Base-by-base conservation (phyloP, 2,888 invertebrate species). In the Caenorhabditis virilis region DNA sequence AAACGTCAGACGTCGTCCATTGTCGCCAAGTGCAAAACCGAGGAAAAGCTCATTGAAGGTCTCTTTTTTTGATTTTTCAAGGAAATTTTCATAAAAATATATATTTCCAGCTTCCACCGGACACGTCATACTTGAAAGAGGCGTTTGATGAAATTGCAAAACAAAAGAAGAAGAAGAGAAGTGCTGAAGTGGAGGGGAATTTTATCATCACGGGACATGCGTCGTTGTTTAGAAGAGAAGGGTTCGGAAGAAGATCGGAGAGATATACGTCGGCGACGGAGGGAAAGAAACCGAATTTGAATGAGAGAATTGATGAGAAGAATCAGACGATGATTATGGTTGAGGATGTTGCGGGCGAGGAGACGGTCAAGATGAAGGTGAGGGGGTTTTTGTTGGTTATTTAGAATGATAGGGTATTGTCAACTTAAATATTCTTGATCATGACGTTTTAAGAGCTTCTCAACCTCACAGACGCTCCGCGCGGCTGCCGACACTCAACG, bases 211-310 rank as follows among this genome's bases (percentile, higher is more conserved):
- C 20, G 5, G 25, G 42, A 25, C 3, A 42, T 42, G n/a, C 38
- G 7, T 5, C 42, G 23, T 15, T 48, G 2, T 56, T 56, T 36
- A 30, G 43, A 15, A 22, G 63, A 16, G 49, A 63, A 33, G 56
- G 57, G 18, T 63, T 47, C 47, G 63, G 63, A 20, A 55, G 63
- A 6, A 47, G 63, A 9, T 63, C 63, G 6, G 63, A 57, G 26
- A 22, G 57, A 13, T 57, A 46, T 26, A 62, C 56, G 1, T 52
- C 53, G 13, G 33, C 56, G 0, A 62, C 62, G 0, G 35, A 30
- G 23, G 42, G 27, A 0, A 38, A 36, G 27, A 36, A 43, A 22
- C 38, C 26, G 22, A 38, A 15, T 16, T 9, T 47, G 5, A 13
- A n/a, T 3, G 18, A 59, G 5, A 48, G 23, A 15, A 27, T 43